Conservation (phyloP, 2,888 invertebrate genomes). For the Agapostemon virescens region DNA sequence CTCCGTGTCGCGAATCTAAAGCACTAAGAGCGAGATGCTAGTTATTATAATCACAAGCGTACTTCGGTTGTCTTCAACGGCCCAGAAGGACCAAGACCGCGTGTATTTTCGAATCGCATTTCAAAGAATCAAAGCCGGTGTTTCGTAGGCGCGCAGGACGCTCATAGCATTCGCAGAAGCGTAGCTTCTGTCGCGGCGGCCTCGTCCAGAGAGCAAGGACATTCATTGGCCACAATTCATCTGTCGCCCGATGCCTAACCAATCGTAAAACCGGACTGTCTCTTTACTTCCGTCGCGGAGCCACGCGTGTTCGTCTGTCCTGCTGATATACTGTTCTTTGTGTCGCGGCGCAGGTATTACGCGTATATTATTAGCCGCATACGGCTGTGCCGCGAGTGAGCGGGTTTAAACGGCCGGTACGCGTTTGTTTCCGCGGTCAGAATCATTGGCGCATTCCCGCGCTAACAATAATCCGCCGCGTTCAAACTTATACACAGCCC, state of each 20-base stretch:
- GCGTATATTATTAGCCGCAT: conserved; percentile 19
- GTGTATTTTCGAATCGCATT: too few species aligned
- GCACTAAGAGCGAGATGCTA: too few species aligned
- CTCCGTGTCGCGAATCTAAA: too few species aligned
- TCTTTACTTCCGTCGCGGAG: conserved; percentile 57
- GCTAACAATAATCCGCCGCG: conserved; percentile 34
- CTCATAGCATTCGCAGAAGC: conserved; percentile 53
- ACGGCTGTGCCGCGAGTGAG: conserved; percentile 33
- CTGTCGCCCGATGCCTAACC: conserved; percentile 56
- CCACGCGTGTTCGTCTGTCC: conserved; percentile 47
- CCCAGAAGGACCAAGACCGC: too few species aligned
- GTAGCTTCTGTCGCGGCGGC: conserved; percentile 52
- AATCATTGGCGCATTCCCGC: conserved; percentile 51
- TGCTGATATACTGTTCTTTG: conserved; percentile 36
- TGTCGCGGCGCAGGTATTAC: conserved; percentile 57
- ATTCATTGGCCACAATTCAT: conserved; percentile 68
- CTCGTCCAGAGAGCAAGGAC: conserved; percentile 67
- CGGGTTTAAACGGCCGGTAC: conserved; percentile 44
- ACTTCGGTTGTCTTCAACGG: too few species aligned
- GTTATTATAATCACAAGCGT: too few species aligned
- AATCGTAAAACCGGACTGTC: conserved; percentile 60
- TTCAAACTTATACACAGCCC: conserved; percentile 37
- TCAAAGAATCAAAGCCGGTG: background rate
- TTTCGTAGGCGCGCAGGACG: conserved; percentile 22
- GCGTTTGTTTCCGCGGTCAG: conserved; percentile 53